Conservation (phyloP, 2,888 invertebrate species). For the Tinea semifulvella region DNA sequence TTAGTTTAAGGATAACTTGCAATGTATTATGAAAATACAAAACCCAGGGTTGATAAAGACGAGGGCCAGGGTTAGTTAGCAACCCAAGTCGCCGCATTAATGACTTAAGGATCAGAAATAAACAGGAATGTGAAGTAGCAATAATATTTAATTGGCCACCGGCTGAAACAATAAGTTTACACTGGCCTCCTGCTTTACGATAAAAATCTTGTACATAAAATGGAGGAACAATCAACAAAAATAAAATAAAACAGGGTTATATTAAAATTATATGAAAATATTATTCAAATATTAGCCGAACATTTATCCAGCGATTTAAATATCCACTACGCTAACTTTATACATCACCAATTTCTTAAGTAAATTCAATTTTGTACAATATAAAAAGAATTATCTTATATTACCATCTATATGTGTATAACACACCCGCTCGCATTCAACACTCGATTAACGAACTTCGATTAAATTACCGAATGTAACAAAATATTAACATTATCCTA, state of each 20-base stretch:
- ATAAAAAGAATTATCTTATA: conserved; percentile 62
- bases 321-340: conserved; percentile 64
- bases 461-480: conserved; percentile 55
- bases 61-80: too few relatives aligned
- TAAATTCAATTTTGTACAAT: conserved; percentile 68
- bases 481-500: conserved; percentile 63
- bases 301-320: conserved; percentile 61
- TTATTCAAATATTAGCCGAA: conserved; percentile 61
- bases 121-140: conserved; percentile 55
- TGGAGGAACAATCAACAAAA: conserved; percentile 61
- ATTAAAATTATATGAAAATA: conserved; percentile 68
- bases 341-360: conserved; percentile 68
- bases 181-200: conserved; percentile 46
- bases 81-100: too few relatives aligned
- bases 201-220: conserved; percentile 43
- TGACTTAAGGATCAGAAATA: too few relatives aligned
- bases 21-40: too few relatives aligned
- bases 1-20: too few relatives aligned
- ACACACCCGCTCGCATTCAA: conserved; percentile 42
- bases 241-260: conserved; percentile 60
- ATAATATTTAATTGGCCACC: conserved; percentile 64
- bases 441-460: conserved; percentile 47
- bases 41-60: too few relatives aligned
- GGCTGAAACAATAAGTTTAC: conserved; percentile 62
- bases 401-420: conserved; percentile 45